These are phyloP conservation scores for Grantiella picta DNA, from an alignment of 2,113 vertebrate species.

Conservation along the genomic window DNA sequence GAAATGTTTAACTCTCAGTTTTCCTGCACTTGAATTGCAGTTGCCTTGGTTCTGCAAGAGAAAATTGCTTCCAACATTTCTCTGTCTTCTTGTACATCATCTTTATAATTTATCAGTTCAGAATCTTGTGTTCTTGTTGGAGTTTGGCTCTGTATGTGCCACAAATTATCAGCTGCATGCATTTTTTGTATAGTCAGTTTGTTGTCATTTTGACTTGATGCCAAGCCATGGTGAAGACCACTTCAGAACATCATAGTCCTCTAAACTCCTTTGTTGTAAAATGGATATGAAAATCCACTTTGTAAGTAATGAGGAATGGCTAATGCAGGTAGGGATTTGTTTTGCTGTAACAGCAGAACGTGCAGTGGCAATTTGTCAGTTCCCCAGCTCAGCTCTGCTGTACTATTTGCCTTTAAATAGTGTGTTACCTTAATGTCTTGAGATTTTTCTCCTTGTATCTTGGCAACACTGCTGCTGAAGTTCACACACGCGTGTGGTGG, in stretches of 20 bases:
- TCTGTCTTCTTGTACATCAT: background rate
- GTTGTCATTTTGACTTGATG: background rate
- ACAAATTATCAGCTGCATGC: background rate
- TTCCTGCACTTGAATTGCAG: background rate
- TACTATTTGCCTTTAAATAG: conserved; percentile 30
- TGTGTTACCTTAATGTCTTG: conserved; percentile 22
- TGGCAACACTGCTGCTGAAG: conserved; percentile 35
- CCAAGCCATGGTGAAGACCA: conserved; percentile 10
- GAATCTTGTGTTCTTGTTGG: background rate
- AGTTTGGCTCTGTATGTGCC: background rate
- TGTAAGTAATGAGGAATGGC: conserved; percentile 33
- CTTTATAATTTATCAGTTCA: conserved; percentile 19
- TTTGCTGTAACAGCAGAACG: conserved; percentile 48
- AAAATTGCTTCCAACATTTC: background rate
- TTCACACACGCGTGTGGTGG: background rate
- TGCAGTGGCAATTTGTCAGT: conserved; percentile 31
- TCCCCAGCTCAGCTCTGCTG: background rate
- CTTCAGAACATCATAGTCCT: conserved; percentile 35
- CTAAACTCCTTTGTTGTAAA: conserved; percentile 35
- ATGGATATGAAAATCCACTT: conserved; percentile 47
- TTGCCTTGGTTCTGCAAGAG: background rate
- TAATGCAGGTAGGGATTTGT: conserved; percentile 50
- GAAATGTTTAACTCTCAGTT: conserved; percentile 13
- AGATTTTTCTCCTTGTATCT: conserved; percentile 45
- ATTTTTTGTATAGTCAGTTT: conserved; percentile 5